Evolutionary conservation across 2,797 vertebrate genomes (phyloP), one percentile per base, ranked within the genome.

Genomic region (Cottoperca gobio): DNA sequence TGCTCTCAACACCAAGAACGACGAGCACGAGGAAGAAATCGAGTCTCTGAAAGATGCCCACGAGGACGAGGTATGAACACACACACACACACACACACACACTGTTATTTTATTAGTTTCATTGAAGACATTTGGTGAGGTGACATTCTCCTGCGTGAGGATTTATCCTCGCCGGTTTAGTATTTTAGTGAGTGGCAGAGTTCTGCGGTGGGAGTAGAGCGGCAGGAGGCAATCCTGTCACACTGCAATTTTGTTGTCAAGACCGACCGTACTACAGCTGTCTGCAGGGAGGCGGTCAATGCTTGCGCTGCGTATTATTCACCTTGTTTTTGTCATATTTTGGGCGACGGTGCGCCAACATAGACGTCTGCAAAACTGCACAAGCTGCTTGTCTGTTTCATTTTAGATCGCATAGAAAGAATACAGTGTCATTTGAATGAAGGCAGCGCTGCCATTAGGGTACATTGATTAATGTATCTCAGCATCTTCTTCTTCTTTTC

Each of bases 1-100:
- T 73, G 97, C 98, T 65, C 96, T 99, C 85, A 99, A 99, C 93
- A 99, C 98, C 78, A 99, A 98, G 92, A 99, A 99, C 52, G 98
- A 99, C 69, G 97, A 99, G 65, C 98, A 99, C 1, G 98, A 99
- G 91, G 97, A 97, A 66, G 97, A 97, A 68, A 95, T 99, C 21
- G 96, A 98, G 88, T 97, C 97, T 28, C 95, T 99, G 84, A 99
- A 95, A 81, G 98, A 99, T 84, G 96, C 96, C 39, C 98, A 99
- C 0, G 96, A 98, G 88, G 98, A 99, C 66, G 98, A 99, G 95
- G 96, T 99, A 83, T 0, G 21, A 1, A n/a, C 45, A 31, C 49
- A 33, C 31, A 33, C 31, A 33, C 31, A 33, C 31, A 33, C 31
- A 33, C 31, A 33, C 31, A 31, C 31, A 31, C 31, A 31, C 31